phyloP scores from a whole-genome alignment of 2,113 vertebrate genomes.

The Ailurus styani region DNA sequence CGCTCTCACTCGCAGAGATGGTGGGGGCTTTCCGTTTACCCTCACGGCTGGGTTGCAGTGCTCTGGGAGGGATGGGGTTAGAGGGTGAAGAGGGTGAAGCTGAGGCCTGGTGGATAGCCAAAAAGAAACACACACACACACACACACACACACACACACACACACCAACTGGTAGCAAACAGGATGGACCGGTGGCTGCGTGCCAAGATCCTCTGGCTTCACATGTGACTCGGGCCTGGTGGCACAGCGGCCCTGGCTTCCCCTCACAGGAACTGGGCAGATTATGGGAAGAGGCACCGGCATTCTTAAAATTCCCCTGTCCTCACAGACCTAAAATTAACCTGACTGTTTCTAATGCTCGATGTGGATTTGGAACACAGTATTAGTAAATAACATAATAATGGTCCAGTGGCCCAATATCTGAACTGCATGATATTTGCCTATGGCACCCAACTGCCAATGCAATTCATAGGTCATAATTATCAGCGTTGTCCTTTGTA shows the following conservation, averaged over 20 bases:
- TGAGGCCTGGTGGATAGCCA: not conserved
- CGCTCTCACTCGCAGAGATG: not conserved
- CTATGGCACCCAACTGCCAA: not conserved
- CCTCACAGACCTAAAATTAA: slow-evolving; percentile 14
- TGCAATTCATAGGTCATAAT: not conserved
- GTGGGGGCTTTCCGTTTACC: not conserved
- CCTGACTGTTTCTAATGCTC: not conserved
- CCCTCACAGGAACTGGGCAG: not conserved
- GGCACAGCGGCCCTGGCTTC: not conserved
- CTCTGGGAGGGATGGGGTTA: not conserved
- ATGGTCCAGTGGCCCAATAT: not conserved
- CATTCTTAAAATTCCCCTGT: not conserved
- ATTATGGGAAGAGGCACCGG: not conserved
- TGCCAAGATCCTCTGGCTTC: not conserved
- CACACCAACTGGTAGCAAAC: not conserved
- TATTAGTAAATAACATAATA: not conserved
- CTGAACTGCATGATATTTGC: not conserved
- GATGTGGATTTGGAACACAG: not conserved
- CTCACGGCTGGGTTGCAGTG: not conserved
- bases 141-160: not conserved
- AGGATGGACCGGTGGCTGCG: not conserved
- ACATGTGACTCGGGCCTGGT: not conserved
- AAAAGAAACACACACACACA: not conserved
- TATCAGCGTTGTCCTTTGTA: not conserved
- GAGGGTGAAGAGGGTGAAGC: not conserved